These are phyloP conservation scores for Fringilla coelebs DNA, from an alignment of 2,797 vertebrate genomes.

Conservation along the genomic window DNA sequence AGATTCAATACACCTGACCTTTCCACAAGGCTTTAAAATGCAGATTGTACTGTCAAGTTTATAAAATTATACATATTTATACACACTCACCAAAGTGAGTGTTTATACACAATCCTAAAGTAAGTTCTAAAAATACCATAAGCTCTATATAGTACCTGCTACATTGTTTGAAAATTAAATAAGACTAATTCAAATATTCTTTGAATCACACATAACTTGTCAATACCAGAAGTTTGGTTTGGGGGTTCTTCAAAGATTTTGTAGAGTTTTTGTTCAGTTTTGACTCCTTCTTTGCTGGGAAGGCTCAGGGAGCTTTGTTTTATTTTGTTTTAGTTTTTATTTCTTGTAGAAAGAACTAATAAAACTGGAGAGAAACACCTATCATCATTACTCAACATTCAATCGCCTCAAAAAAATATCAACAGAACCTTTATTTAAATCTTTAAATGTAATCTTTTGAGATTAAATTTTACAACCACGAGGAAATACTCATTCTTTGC, in stretches of 20 bases:
- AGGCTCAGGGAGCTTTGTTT: not conserved
- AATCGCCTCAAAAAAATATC: not conserved
- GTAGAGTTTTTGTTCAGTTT: not conserved
- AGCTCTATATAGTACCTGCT: not conserved
- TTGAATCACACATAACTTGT: not conserved
- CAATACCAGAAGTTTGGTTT: not conserved
- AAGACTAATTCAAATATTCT: not conserved
- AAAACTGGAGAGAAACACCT: not conserved
- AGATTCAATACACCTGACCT: not conserved
- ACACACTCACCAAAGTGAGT: not conserved
- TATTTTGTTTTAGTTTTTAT: not conserved
- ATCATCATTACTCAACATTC: not conserved
- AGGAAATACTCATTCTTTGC: not conserved
- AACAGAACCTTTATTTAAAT: not conserved
- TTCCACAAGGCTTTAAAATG: not conserved
- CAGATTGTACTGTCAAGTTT: not conserved
- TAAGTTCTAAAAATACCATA: conserved; percentile 3
- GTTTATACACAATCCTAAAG: conserved; percentile 13
- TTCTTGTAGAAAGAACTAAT: not conserved
- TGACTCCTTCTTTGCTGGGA: not conserved
- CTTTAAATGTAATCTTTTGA: not conserved
- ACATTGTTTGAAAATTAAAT: not conserved
- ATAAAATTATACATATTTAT: not conserved
- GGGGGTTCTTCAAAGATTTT: not conserved
- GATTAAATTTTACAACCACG: not conserved